Conservation (phyloP, 2,888 invertebrate species). For the Drosophila demipolita region DNA sequence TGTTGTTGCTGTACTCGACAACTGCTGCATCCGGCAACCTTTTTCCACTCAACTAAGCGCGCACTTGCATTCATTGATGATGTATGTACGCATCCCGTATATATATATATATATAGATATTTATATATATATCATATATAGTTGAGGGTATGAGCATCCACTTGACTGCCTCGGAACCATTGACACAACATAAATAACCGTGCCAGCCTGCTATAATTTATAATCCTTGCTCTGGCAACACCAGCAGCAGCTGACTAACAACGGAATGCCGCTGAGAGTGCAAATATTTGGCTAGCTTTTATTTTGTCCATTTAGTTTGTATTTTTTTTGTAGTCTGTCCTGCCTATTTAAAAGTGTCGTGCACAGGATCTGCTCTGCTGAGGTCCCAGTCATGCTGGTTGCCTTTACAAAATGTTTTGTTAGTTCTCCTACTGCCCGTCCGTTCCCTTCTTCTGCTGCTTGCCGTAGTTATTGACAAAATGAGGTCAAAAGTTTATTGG, state of each 20-base stretch:
- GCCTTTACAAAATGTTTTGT: conserved; percentile 62
- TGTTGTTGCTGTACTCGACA: conserved; percentile 3
- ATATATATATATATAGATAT: not conserved
- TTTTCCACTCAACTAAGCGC: conserved; percentile 77
- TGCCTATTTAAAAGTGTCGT: conserved; percentile 45
- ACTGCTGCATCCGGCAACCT: conserved; percentile 34
- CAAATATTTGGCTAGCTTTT: conserved; percentile 54
- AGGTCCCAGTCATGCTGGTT: conserved; percentile 24
- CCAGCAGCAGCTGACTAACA: conserved; percentile 34
- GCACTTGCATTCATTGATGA: conserved; percentile 66
- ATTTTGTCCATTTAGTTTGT: conserved; percentile 1
- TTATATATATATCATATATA: not conserved
- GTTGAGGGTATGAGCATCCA: conserved; percentile 20
- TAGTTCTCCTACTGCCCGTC: conserved; percentile 24
- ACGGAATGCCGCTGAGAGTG: conserved; percentile 52
- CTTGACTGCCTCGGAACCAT: conserved; percentile 54
- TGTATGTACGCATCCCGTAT: conserved; percentile 33
- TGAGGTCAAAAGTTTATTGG: conserved; percentile 82
- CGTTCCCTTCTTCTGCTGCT: not conserved
- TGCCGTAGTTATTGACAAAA: conserved; percentile 54
- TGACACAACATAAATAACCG: conserved; percentile 74
- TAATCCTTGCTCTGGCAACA: conserved; percentile 68
- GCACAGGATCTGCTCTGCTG: conserved; percentile 31
- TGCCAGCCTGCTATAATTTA: conserved; percentile 75
- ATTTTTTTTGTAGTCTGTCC: not conserved